Evolutionary conservation across 2,113 vertebrate species (phyloP).

Genomic region (Mellivora capensis): DNA sequence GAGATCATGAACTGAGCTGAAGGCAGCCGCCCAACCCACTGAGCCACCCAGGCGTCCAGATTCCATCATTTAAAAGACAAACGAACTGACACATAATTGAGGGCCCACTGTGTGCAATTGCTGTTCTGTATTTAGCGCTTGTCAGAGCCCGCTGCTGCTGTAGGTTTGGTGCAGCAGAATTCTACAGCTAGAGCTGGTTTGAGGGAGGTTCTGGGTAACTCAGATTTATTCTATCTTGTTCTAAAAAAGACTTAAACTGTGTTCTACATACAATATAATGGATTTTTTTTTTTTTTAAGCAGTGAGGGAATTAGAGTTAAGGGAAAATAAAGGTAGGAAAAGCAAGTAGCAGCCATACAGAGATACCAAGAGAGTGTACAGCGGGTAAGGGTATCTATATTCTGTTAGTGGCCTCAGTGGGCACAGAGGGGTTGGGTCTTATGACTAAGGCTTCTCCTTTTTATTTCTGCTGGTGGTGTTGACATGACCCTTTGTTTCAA

Average conservation of each 20-base stretch:
- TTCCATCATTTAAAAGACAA: conserved; percentile 14
- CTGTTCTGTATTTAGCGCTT: not conserved
- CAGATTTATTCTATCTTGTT: conserved; percentile 20
- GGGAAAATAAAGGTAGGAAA: conserved; percentile 9
- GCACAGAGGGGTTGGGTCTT: not conserved
- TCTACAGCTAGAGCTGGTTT: not conserved
- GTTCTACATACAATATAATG: not conserved
- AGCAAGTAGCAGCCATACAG: not conserved
- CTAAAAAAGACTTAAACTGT: conserved; percentile 38
- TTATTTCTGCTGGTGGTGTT: not conserved
- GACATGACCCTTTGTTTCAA: conserved; percentile 40
- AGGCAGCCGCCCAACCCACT: no score
- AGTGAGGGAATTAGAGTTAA: not conserved
- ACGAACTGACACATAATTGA: not conserved
- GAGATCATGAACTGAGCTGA: no score
- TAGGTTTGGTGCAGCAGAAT: not conserved
- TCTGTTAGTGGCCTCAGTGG: not conserved
- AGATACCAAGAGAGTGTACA: not conserved
- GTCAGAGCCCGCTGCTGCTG: not conserved
- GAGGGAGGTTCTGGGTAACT: conserved; percentile 24
- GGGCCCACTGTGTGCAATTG: not conserved
- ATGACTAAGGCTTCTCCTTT: not conserved
- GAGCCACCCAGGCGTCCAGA: no score
- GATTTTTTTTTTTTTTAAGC: not conserved
- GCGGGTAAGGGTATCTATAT: not conserved